A percentile compares a stretch with the other conserved stretches of the same genome.
Conservation (phyloP, 2,797 vertebrate genomes). For the Sternotherus odoratus region DNA sequence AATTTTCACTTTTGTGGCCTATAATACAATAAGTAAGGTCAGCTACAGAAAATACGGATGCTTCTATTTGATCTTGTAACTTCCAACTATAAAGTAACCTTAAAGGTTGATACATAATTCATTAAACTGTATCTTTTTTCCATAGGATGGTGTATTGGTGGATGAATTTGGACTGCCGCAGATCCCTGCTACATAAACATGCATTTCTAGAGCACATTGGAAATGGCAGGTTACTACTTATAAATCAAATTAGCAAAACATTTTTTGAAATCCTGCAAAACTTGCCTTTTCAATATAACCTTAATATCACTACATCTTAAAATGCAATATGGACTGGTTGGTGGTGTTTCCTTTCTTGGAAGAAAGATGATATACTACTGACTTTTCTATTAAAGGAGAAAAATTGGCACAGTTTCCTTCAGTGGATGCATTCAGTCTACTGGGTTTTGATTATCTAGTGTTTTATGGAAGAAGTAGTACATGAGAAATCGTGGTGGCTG, state of each 20-base stretch:
- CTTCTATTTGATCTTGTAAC: neutral
- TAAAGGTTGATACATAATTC: neutral
- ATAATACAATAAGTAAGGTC: rapidly evolving
- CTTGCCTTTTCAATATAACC: conserved; percentile 80
- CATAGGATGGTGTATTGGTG: conserved; percentile 95
- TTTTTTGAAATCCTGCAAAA: conserved; percentile 79
- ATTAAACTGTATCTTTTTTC: neutral
- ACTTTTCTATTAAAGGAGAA: conserved; percentile 74
- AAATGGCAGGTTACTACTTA: conserved; percentile 32
- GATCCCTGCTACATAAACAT: conserved; percentile 93
- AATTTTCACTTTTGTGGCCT: neutral
- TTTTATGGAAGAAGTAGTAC: conserved; percentile 54
- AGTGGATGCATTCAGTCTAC: conserved; percentile 45
- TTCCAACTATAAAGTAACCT: neutral
- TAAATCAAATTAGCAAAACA: conserved; percentile 72
- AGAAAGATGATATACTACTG: conserved; percentile 68
- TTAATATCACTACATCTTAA: conserved; percentile 78
- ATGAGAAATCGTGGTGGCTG: conserved; percentile 67
- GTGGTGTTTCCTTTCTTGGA: conserved; percentile 64
- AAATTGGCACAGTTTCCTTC: conserved; percentile 18
- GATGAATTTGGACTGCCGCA: conserved; percentile 98
- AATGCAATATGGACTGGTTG: conserved; percentile 40
- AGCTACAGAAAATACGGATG: neutral
- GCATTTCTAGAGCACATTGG: conserved; percentile 40
- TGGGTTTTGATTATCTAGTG: conserved; percentile 47